Conservation (phyloP, 2,888 invertebrate genomes). For the Junonia oenone region DNA sequence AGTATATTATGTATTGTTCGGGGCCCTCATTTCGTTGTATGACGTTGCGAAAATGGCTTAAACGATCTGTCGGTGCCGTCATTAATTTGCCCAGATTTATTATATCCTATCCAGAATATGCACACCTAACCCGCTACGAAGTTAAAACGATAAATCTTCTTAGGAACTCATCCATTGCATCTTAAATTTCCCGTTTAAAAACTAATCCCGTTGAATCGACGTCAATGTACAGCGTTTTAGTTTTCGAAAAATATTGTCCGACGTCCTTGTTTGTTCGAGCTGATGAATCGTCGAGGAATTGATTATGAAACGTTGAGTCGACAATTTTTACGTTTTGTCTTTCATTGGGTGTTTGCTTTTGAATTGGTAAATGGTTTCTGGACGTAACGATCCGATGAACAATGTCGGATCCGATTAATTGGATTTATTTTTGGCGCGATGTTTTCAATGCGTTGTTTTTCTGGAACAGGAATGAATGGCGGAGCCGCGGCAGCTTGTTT, state of each 20-base stretch:
- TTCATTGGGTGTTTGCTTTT: constrained; percentile 41
- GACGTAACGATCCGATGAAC: constrained; percentile 41
- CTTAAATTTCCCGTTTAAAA: constrained; percentile 31
- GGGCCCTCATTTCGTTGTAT: constrained; percentile 57
- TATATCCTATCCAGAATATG: constrained; percentile 53
- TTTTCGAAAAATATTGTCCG: constrained; percentile 28
- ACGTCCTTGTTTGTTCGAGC: constrained; percentile 32
- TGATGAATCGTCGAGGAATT: constrained; percentile 49
- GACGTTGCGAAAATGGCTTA: constrained; percentile 62
- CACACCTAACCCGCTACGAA: constrained; percentile 37
- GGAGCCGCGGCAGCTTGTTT: constrained; percentile 24
- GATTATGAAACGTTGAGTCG: constrained; percentile 62
- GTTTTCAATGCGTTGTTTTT: constrained; percentile 31
- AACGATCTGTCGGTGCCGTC: constrained; percentile 70
- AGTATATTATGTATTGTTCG: constrained; percentile 34
- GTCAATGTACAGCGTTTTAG: constrained; percentile 22
- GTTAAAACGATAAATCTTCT: constrained; percentile 35
- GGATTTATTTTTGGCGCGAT: constrained; percentile 40
- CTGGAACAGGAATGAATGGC: constrained; percentile 26
- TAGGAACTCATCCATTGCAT: constrained; percentile 37
- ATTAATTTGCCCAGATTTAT: constrained; percentile 75
- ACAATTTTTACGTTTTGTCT: constrained; percentile 58
- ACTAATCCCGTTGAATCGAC: constrained; percentile 19
- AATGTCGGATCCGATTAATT: constrained; percentile 44
- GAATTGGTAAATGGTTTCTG: constrained; percentile 44